Evolutionary conservation across 2,888 invertebrate genomes (phyloP).

Genomic region (Pinctada fucata): DNA sequence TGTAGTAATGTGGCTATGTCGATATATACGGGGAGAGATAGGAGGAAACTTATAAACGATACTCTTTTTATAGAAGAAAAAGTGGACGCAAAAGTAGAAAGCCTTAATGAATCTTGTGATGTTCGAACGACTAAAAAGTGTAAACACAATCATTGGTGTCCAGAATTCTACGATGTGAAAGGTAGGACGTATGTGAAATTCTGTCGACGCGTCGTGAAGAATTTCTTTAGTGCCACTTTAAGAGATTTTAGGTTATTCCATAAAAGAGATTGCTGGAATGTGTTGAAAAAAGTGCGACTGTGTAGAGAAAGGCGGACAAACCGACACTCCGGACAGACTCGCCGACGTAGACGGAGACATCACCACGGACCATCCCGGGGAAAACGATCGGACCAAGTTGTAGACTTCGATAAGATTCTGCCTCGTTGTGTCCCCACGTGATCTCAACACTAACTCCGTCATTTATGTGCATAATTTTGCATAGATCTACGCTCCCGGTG

Average conservation of each 20-base stretch:
- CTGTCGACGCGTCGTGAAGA: conserved; percentile 31
- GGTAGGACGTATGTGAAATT: conserved; percentile 34
- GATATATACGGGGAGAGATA: conserved; percentile 1
- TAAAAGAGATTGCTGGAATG: conserved; percentile 36
- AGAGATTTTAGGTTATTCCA: conserved; percentile 33
- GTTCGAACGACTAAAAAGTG: neutral
- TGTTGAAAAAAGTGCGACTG: conserved; percentile 11
- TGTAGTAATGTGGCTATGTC: conserved; percentile 16
- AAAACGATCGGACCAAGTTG: neutral
- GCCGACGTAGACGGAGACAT: neutral
- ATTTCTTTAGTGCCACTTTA: conserved; percentile 30
- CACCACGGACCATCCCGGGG: neutral
- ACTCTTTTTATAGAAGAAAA: conserved; percentile 21
- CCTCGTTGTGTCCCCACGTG: too few relatives aligned
- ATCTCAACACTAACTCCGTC: too few relatives aligned
- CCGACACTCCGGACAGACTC: neutral
- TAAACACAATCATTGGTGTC: neutral
- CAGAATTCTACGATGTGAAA: neutral
- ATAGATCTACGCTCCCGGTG: too few relatives aligned
- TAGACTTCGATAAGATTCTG: too few relatives aligned
- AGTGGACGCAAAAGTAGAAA: neutral
- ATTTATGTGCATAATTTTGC: too few relatives aligned
- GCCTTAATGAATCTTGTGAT: conserved; percentile 13
- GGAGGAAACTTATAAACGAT: conserved; percentile 11
- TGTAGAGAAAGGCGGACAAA: neutral